These are phyloP conservation scores for Acronicta leporina DNA, from an alignment of 2,888 invertebrate species.

Conservation along the genomic window DNA sequence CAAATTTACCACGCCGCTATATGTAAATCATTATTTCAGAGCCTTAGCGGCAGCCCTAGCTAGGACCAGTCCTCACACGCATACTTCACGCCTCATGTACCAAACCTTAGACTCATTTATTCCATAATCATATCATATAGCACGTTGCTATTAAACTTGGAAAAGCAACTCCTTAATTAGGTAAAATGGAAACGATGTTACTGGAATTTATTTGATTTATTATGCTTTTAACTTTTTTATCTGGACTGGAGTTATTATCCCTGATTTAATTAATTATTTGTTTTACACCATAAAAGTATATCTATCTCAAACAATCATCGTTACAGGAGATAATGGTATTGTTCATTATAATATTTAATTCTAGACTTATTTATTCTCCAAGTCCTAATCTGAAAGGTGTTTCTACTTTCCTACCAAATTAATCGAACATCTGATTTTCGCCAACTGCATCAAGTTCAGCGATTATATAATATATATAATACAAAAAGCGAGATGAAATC, in stretches of 20 bases:
- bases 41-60: conserved; percentile 38
- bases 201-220: conserved; percentile 7
- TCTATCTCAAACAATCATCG: background rate
- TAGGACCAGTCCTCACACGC: conserved; percentile 54
- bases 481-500: conserved; percentile 27
- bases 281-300: background rate
- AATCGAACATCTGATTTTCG: background rate
- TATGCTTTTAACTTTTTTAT: conserved; percentile 23
- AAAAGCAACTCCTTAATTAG: conserved; percentile 35
- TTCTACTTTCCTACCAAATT: too few relatives aligned
- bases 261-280: conserved; percentile 13
- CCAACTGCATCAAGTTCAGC: background rate
- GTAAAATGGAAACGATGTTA: conserved; percentile 26
- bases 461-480: too few relatives aligned
- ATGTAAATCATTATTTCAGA: conserved; percentile 7
- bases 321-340: background rate
- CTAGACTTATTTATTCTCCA: background rate
- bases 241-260: conserved; percentile 11
- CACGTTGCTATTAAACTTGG: conserved; percentile 41
- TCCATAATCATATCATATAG: conserved; percentile 52
- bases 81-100: conserved; percentile 61
- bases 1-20: background rate
- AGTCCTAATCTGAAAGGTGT: too few relatives aligned
- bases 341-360: background rate
- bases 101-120: conserved; percentile 52